Conservation (phyloP, 2,113 vertebrate species). For the Xiphophorus couchianus region DNA sequence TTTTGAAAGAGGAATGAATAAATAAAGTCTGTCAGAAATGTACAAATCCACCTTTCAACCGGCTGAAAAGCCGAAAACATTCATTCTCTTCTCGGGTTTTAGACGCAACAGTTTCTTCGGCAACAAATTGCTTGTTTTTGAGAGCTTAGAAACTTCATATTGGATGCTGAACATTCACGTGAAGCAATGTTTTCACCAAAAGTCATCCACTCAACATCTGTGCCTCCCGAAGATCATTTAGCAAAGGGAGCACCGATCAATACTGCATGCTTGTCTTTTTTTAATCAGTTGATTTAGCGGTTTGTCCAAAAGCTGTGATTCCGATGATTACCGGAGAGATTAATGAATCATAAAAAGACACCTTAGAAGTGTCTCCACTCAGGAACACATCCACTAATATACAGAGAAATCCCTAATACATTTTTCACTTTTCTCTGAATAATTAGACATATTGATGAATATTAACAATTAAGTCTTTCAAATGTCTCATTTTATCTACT, state of each 20-base stretch:
- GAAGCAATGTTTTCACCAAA: conserved; percentile 16
- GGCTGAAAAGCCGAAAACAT: neutral
- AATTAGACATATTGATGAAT: conserved; percentile 79
- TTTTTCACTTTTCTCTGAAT: conserved; percentile 68
- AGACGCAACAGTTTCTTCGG: neutral
- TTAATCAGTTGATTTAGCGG: conserved; percentile 62
- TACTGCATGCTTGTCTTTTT: conserved; percentile 46
- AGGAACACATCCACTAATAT: conserved; percentile 50
- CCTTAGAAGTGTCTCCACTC: conserved; percentile 63
- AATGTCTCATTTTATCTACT: conserved; percentile 73
- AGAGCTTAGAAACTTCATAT: conserved; percentile 54
- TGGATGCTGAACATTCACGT: conserved; percentile 50
- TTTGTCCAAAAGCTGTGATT: conserved; percentile 66
- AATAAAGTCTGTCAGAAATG: neutral
- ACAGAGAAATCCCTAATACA: conserved; percentile 49
- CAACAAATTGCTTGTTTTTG: conserved; percentile 15
- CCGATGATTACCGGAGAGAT: conserved; percentile 63
- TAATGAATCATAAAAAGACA: conserved; percentile 75
- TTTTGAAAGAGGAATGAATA: neutral
- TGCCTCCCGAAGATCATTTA: conserved; percentile 39
- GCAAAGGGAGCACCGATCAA: conserved; percentile 38
- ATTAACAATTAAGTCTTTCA: conserved; percentile 79
- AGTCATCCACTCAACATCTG: conserved; percentile 29
- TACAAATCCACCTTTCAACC: neutral
- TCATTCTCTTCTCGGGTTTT: neutral